Conservation (phyloP, 2,888 invertebrate genomes). For the Lasioglossum calceatum region DNA sequence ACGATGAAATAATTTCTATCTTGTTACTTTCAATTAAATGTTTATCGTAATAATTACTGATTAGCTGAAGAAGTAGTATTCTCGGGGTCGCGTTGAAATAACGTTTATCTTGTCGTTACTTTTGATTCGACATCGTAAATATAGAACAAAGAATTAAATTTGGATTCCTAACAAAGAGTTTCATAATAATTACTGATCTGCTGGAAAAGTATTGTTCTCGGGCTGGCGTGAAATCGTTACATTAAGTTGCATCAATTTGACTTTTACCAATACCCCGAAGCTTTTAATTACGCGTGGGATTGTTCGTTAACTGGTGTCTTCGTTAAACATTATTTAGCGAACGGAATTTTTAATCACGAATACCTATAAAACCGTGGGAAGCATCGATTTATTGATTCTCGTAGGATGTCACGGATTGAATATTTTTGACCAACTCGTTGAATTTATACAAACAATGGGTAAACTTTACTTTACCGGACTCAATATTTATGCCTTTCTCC, state of each 20-base stretch:
- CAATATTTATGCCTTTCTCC: no score
- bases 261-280: not conserved
- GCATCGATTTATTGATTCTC: not conserved
- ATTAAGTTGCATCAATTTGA: not conserved
- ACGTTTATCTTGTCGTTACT: not conserved
- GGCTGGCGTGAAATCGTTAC: not conserved
- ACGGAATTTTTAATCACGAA: not conserved
- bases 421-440: not conserved
- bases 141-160: not conserved
- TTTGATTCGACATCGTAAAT: not conserved
- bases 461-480: no score
- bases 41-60: not conserved
- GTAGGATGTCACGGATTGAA: not conserved
- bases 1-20: not conserved
- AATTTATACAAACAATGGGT: not conserved
- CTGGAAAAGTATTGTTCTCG: not conserved
- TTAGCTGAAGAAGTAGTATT: not conserved
- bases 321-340: not conserved
- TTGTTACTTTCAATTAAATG: not conserved
- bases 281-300: not conserved
- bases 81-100: not conserved
- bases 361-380: not conserved
- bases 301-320: not conserved
- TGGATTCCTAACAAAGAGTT: not conserved
- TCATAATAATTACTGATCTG: not conserved